Conservation (phyloP, 2,797 vertebrate species). For the Galago senegalensis region DNA sequence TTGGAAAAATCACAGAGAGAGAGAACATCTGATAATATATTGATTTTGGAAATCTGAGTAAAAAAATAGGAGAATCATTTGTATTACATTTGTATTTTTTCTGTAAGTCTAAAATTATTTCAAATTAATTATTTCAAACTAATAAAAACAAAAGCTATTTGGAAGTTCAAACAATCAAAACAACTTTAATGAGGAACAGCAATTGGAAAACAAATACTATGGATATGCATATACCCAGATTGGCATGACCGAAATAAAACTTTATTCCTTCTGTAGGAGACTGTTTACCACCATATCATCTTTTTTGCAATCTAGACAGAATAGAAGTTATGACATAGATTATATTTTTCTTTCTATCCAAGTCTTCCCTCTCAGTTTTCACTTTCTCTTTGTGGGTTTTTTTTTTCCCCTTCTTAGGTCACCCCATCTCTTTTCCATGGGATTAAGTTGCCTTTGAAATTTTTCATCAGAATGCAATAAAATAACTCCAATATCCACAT, state of each 20-base stretch:
- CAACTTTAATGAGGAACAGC: background rate
- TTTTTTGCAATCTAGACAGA: background rate
- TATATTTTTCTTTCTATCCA: background rate
- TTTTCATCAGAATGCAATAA: constrained; percentile 40
- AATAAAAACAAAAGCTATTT: background rate
- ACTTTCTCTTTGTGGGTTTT: background rate
- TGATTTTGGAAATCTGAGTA: constrained; percentile 13
- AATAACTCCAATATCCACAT: background rate
- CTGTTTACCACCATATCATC: background rate
- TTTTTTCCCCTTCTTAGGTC: background rate
- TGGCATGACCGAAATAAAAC: background rate
- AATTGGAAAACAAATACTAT: constrained; percentile 17
- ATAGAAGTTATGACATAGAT: constrained; percentile 13
- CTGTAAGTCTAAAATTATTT: constrained; percentile 37
- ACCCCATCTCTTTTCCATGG: background rate
- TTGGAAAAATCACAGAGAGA: background rate
- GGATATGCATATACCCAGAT: background rate
- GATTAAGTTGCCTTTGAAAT: constrained; percentile 25
- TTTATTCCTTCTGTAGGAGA: background rate
- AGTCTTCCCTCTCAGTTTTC: background rate
- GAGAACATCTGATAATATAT: constrained; percentile 28
- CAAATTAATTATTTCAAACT: constrained; percentile 26
- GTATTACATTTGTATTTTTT: background rate
- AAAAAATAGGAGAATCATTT: constrained; percentile 20
- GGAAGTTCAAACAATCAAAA: constrained; percentile 38